Conservation (phyloP, 2,797 vertebrate genomes). For the Cyprinella venusta region DNA sequence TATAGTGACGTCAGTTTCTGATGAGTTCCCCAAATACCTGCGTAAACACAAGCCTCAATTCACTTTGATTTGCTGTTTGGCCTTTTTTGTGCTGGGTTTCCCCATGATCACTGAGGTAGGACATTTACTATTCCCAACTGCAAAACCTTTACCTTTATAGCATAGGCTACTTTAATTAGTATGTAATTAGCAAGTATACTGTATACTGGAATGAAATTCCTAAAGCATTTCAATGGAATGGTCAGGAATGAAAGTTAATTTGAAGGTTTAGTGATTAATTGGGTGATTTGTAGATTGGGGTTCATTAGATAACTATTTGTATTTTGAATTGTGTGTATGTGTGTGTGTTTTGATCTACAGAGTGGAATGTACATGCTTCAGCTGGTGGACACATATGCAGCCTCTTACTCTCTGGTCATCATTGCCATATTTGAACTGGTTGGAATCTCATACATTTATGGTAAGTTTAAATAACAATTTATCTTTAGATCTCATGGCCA, state of each 20-base stretch:
- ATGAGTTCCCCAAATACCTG: constrained; percentile 94
- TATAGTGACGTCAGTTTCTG: constrained; percentile 95
- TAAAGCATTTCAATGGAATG: constrained; percentile 5
- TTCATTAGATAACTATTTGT: neutral
- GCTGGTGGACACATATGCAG: constrained; percentile 94
- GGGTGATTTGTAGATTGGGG: neutral
- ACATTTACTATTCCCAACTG: neutral
- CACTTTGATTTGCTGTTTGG: constrained; percentile 88
- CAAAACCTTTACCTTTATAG: neutral
- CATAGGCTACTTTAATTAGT: too few relatives aligned
- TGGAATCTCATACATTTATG: constrained; percentile 93
- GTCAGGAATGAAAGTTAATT: neutral
- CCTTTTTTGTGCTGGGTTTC: constrained; percentile 95
- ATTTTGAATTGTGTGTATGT: constrained; percentile 33
- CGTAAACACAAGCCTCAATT: constrained; percentile 93
- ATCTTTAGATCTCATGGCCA: too few relatives aligned
- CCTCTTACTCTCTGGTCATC: constrained; percentile 96
- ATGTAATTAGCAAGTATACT: too few relatives aligned
- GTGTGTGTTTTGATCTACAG: constrained; percentile 69
- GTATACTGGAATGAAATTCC: neutral
- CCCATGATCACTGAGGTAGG: constrained; percentile 98
- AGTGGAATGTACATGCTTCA: constrained; percentile 98
- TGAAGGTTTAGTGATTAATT: neutral
- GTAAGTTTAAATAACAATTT: constrained; percentile 75
- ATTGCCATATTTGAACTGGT: constrained; percentile 96